These are phyloP conservation scores for Aptenodytes forsteri DNA, from an alignment of 2,113 vertebrate genomes.

Conservation along the genomic window DNA sequence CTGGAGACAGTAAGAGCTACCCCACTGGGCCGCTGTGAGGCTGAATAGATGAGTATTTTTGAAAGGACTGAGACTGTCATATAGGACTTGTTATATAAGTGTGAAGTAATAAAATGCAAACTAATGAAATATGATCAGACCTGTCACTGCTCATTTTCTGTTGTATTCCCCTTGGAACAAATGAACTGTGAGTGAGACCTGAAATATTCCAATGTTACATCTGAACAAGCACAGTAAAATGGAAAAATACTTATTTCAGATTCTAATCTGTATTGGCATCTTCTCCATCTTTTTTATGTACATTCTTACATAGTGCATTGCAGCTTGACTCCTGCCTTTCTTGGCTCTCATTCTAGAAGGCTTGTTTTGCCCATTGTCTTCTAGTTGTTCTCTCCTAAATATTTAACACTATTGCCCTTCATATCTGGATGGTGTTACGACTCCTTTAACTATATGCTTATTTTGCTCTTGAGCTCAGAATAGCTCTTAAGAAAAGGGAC, in stretches of 20 bases:
- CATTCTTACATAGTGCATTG: background rate
- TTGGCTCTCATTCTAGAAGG: background rate
- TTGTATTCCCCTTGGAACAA: background rate
- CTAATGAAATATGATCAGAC: background rate
- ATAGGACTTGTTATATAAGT: background rate
- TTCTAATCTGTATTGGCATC: background rate
- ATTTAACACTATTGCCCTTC: background rate
- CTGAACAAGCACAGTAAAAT: background rate
- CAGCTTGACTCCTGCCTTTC: background rate
- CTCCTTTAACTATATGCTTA: background rate
- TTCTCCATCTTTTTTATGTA: background rate
- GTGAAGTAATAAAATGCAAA: background rate
- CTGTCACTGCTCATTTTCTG: background rate
- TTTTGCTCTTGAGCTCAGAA: background rate
- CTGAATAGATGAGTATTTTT: background rate
- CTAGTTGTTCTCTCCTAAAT: background rate
- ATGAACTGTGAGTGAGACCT: background rate
- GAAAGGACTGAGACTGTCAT: background rate
- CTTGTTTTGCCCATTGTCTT: background rate
- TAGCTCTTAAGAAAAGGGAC: background rate
- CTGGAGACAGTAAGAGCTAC: background rate
- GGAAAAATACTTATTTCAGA: background rate
- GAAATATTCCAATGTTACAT: background rate
- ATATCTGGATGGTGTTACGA: background rate
- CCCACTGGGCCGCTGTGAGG: background rate